Percentiles rank a stretch among this genome's conserved stretches.
These are phyloP conservation scores for Mionectes macconnelli DNA, from an alignment of 2,113 vertebrate species.

Conservation along the genomic window DNA sequence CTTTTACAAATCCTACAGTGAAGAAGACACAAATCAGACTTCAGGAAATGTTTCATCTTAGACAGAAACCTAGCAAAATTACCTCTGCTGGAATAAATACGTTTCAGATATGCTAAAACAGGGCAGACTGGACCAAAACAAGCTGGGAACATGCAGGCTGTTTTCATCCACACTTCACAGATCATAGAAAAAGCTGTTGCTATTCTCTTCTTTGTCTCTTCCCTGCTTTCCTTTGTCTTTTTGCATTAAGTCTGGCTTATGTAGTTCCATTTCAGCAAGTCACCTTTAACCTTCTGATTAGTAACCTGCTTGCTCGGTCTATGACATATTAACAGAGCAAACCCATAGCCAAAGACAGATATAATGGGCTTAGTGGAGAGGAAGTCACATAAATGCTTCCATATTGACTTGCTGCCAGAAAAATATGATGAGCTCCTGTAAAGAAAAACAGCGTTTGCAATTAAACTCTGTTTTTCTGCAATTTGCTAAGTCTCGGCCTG, in stretches of 20 bases:
- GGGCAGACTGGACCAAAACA: neutral
- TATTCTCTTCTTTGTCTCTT: neutral
- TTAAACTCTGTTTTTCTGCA: neutral
- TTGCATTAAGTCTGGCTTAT: neutral
- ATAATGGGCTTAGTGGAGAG: neutral
- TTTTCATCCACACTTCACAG: neutral
- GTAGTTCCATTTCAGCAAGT: neutral
- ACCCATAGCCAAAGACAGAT: neutral
- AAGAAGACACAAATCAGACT: neutral
- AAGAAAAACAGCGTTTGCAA: neutral
- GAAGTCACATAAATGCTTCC: neutral
- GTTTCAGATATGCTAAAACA: neutral
- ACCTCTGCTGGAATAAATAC: neutral
- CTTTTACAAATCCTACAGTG: neutral
- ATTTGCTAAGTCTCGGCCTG: neutral
- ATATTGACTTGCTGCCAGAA: neutral
- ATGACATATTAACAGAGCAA: neutral
- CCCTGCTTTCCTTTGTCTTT: constrained; percentile 3
- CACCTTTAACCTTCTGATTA: constrained; percentile 12
- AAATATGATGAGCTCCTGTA: neutral
- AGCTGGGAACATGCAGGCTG: neutral
- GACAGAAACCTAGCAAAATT: neutral
- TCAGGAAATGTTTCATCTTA: neutral
- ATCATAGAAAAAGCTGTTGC: neutral
- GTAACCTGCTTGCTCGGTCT: neutral